Evolutionary conservation across 30 jellyfish, hydroid and myxozoan genomes (phyloP).

Genomic region (Turritopsis dohrnii): DNA sequence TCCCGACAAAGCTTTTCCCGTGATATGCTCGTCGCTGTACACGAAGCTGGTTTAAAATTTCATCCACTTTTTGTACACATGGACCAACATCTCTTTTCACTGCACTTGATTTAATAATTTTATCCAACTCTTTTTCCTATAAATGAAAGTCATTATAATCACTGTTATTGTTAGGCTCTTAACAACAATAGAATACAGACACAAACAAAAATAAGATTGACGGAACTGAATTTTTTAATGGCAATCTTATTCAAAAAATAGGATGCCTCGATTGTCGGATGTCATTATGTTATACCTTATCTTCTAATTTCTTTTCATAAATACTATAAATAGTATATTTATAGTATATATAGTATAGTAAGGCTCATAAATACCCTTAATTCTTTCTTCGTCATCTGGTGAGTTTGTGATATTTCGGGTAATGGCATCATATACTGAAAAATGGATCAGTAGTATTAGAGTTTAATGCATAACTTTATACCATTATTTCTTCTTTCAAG

Average conservation of each 20-base stretch:
- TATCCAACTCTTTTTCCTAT: constrained; percentile 8
- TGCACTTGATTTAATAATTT: neutral
- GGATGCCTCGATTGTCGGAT: neutral
- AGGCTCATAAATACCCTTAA: neutral
- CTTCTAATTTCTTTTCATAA: neutral
- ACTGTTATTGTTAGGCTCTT: too few species aligned
- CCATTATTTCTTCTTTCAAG: neutral
- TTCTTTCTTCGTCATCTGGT: neutral
- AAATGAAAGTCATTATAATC: neutral
- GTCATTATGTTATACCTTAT: neutral
- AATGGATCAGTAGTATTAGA: neutral
- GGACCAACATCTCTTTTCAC: constrained; percentile 3
- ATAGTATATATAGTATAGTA: too few species aligned
- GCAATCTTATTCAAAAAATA: neutral
- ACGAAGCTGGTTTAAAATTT: neutral
- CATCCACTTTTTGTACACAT: constrained; percentile 1
- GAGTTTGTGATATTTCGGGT: neutral
- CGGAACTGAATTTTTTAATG: neutral
- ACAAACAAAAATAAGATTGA: too few species aligned
- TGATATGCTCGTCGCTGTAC: constrained; percentile 20
- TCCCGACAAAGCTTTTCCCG: constrained; percentile 16
- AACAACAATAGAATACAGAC: neutral
- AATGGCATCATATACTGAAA: neutral
- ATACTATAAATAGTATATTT: too few species aligned
- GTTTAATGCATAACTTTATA: neutral